These are phyloP conservation scores for Rhinolophus sinicus DNA, from an alignment of 2,113 vertebrate genomes.

Conservation along the genomic window DNA sequence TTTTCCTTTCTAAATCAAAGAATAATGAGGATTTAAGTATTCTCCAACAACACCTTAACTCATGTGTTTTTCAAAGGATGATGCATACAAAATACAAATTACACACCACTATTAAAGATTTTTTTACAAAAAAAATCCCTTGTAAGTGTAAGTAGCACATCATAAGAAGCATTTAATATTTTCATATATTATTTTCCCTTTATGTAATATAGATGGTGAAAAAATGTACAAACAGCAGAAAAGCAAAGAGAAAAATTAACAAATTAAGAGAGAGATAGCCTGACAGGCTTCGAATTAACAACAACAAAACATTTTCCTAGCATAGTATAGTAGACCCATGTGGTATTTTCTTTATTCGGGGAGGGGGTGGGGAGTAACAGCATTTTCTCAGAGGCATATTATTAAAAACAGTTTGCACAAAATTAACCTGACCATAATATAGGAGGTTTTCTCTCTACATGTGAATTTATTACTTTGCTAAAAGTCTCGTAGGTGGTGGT, in stretches of 20 bases:
- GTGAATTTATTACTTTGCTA: not conserved
- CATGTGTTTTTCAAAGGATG: not conserved
- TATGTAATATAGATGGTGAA: not conserved
- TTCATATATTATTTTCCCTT: not conserved
- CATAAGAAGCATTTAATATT: not conserved
- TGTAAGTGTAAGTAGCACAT: not conserved
- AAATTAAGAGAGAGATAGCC: not conserved
- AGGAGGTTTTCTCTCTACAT: not conserved
- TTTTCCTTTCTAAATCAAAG: not conserved
- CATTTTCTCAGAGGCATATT: not conserved
- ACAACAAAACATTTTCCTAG: not conserved
- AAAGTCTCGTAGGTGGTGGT: not conserved
- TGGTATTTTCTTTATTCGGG: not conserved
- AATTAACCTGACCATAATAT: not conserved
- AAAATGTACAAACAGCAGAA: not conserved
- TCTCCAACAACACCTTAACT: not conserved
- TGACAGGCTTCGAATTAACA: not conserved
- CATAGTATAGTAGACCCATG: not conserved
- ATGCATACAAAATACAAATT: not conserved
- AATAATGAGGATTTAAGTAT: not conserved
- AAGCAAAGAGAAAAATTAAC: not conserved
- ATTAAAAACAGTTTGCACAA: not conserved
- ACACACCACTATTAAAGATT: not conserved
- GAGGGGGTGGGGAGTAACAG: accelerated
- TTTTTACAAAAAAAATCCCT: not conserved